A percentile compares a stretch with the other conserved stretches of the same genome.
Conservation (phyloP, 2,888 invertebrate species). For the Catocala nupta region DNA sequence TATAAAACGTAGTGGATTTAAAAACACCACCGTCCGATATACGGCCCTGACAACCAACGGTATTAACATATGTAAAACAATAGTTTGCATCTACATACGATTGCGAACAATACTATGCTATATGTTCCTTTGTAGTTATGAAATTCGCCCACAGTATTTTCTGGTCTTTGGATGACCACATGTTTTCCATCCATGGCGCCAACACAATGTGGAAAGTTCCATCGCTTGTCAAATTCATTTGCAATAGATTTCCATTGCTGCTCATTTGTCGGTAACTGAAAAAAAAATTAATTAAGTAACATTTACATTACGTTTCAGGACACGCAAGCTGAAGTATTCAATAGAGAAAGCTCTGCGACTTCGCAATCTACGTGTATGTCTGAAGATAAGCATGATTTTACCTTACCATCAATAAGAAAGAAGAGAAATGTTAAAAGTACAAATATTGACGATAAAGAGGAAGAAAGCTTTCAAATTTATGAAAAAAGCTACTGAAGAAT, state of each 20-base stretch:
- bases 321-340: neutral
- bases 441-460: conserved; percentile 23
- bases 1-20: neutral
- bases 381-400: conserved; percentile 31
- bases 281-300: neutral
- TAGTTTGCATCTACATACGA: neutral
- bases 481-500: conserved; percentile 21
- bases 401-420: conserved; percentile 25
- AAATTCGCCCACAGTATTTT: neutral
- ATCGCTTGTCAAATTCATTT: neutral
- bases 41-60: neutral
- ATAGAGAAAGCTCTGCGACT: conserved; percentile 2
- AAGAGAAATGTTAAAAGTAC: conserved; percentile 26
- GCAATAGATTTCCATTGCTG: neutral
- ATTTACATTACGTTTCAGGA: neutral
- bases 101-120: neutral
- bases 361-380: conserved; percentile 20
- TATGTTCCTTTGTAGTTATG: neutral
- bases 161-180: neutral
- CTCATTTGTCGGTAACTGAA: neutral
- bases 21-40: neutral
- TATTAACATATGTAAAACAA: neutral
- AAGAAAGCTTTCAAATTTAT: conserved; percentile 18
- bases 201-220: neutral
- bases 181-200: neutral